phyloP scores from a whole-genome alignment of 2,888 invertebrate species.

The Onthophagus sagittarius region DNA sequence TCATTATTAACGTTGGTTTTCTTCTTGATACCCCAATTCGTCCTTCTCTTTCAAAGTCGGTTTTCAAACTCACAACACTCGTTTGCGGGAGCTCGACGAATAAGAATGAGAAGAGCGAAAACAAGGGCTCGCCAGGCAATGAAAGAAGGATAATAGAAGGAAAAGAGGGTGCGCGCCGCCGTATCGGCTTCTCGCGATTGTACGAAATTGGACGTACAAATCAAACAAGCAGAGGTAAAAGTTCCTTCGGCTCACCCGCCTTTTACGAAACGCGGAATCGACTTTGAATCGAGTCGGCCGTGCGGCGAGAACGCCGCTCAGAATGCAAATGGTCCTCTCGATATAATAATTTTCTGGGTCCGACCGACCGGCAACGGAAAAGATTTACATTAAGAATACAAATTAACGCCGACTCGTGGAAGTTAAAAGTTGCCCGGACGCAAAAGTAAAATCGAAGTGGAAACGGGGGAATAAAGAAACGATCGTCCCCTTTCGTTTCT shows the following conservation, averaged over 20 bases:
- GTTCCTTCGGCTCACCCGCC: neutral
- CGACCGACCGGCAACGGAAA: constrained; percentile 1
- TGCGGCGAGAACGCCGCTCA: constrained; percentile 5
- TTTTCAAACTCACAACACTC: neutral
- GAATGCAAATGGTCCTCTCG: constrained; percentile 24
- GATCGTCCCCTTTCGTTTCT: neutral
- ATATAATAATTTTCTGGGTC: constrained; percentile 23
- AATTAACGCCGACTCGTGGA: constrained; percentile 7
- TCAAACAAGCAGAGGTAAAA: neutral
- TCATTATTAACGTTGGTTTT: neutral
- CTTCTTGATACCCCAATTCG: too few relatives aligned
- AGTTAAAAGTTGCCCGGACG: neutral
- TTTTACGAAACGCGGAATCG: neutral
- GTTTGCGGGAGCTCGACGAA: neutral
- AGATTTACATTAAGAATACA: constrained; percentile 24
- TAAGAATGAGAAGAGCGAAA: neutral
- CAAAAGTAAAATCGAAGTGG: neutral
- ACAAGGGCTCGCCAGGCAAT: neutral
- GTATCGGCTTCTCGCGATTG: neutral
- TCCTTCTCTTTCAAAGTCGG: neutral
- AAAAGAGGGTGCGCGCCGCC: neutral
- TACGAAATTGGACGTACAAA: neutral
- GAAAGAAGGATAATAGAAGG: neutral
- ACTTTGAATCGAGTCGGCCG: constrained; percentile 1
- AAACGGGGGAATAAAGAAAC: neutral